A percentile compares a stretch with the other conserved stretches of the same genome.
These are phyloP conservation scores for Prionailurus viverrinus DNA, from an alignment of 2,113 vertebrate species.

Conservation along the genomic window DNA sequence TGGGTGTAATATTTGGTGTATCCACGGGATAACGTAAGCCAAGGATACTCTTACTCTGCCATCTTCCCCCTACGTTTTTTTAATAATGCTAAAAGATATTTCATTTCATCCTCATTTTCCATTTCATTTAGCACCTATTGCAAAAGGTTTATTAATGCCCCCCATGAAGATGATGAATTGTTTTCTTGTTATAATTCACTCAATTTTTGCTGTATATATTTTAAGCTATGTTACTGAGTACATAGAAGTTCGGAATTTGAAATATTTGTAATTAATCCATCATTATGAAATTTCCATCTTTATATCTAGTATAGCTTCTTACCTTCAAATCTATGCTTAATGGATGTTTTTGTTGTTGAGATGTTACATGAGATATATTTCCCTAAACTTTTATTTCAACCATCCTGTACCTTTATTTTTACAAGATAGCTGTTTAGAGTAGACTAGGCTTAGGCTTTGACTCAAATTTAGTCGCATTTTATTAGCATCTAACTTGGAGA, in stretches of 20 bases:
- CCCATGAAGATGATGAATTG: neutral
- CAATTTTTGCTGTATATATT: neutral
- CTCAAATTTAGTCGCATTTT: neutral
- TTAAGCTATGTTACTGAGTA: neutral
- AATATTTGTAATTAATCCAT: neutral
- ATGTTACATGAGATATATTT: neutral
- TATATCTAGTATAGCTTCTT: neutral
- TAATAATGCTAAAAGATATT: neutral
- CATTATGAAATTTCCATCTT: neutral
- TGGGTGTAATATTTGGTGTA: neutral
- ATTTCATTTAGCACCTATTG: neutral
- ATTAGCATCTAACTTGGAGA: neutral
- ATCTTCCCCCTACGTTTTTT: neutral
- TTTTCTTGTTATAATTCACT: neutral
- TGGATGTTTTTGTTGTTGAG: neutral
- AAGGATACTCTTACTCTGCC: neutral
- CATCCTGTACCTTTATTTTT: neutral
- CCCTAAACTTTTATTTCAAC: neutral
- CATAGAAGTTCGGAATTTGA: neutral
- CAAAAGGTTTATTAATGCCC: neutral
- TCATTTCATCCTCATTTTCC: neutral
- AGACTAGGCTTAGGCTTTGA: neutral
- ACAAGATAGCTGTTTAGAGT: neutral
- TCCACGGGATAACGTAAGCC: neutral
- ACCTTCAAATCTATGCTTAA: neutral